Base-by-base conservation (phyloP, 1,140 invertebrate species). In the Drosophila trapezifrons region DNA sequence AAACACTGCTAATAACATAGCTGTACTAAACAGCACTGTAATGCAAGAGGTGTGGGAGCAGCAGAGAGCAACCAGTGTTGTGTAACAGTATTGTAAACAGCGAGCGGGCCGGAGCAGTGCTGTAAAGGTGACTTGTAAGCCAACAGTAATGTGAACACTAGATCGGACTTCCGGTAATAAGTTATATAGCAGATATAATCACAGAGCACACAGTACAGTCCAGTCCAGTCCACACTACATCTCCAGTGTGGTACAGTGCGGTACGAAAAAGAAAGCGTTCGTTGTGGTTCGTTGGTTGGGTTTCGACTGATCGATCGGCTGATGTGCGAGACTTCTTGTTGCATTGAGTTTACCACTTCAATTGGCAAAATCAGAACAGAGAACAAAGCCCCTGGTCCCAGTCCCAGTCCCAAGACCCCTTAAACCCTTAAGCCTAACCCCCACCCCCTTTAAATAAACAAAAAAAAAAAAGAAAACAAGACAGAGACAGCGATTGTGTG, bases 251-350 rank as follows among this genome's bases (percentile, higher is more conserved):
- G 10, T 20, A 20, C 52, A 47, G 56, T 35, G 32, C 63, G 58
- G 55, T 47, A 25, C 15, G 32, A 15, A 17, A 22, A 25, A 13
- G 22, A 46, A 8, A 25, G n/a, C 45, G 58, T 65, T 65, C 37
- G 54, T 10, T 57, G 66, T 57, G 62, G 47, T 69, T 64, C 52
- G 38, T 27, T 70, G 60, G 27, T 42, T 40, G 60, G 42, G 65
- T 52, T 69, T 52, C 37, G 35, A 51, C 20, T 22, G 60, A 63
- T 45, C 47, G 27, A 79, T 82, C 73, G 70, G 84, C 76, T 73
- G 74, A 82, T 90, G 89, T 90, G 89, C 86, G 79, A 78, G 77
- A 91, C 83, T 91, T 91, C 90, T 91, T 91, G 90, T 91, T 91
- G 90, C 90, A 91, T 91, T 91, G 90, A 91, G 90, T 91, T 91